Base-by-base conservation (phyloP, 2,888 invertebrate species). In the Eledona agricola region DNA sequence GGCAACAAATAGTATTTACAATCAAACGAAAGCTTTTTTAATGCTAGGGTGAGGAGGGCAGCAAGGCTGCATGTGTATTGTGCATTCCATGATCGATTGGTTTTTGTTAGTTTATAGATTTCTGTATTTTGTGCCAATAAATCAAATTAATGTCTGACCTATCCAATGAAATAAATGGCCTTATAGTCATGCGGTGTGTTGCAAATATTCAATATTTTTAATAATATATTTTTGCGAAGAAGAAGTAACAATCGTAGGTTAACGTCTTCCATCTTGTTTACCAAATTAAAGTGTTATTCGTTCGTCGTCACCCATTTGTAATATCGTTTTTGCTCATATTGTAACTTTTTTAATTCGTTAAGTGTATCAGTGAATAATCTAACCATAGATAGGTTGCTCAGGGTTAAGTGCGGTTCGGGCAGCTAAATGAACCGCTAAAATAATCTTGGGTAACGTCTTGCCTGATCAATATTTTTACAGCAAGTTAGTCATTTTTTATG, bases 161-260 rank as follows among this genome's bases (percentile, higher is more conserved):
- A 70, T 68, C 67, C 71, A 70, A 69, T 70, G 70, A 71, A 70
- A 61, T 67, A 58, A 63, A 73, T 64, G 72, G 74, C 74, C 74
- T 74, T 74, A 72, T 68, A 65, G 67, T 65, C 64, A 67, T 64
- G 65, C 63, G 63, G 65, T 68, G 56, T 66, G 65, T 67, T 67
- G 66, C 64, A 66, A 60, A 66, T 66, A 62, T 63, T 43, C 46
- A 49, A 66, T 69, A 69, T 71, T 71, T 71, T 71, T 70, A 70
- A 69, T 67, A 67, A 63, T 66, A 71, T 71, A 71, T 71, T 72
- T 72, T 71, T 72, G 69, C 68, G 67, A 69, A 54, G 34, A 69
- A 60, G 52, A 64, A 54, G 55, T 60, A 61, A 64, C 57, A 60
- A 64, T 61, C 57, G 68, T 71, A 70, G 68, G 65, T 54, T 65